phyloP scores from a whole-genome alignment of 2,113 vertebrate genomes.

The Tauraco erythrolophus region DNA sequence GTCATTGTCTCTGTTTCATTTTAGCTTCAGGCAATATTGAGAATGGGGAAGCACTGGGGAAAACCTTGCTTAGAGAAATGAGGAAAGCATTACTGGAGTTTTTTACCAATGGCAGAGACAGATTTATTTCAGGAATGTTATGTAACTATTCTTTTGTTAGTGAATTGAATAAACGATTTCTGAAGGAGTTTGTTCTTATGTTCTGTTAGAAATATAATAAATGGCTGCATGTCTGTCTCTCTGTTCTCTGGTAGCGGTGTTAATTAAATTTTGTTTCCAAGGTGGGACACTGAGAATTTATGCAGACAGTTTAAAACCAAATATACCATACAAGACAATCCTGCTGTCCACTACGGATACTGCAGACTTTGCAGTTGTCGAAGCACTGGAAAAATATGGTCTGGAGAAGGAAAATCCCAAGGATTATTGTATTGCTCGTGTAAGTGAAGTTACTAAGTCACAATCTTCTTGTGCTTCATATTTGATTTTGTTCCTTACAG shows the following conservation, averaged over 20 bases:
- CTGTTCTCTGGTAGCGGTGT: background rate
- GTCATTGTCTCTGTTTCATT: background rate
- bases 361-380: conserved; percentile 93
- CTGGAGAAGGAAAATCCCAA: conserved; percentile 94
- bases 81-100: background rate
- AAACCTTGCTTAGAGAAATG: background rate
- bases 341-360: conserved; percentile 94
- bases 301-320: conserved; percentile 95
- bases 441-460: conserved; percentile 62
- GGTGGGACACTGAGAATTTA: conserved; percentile 96
- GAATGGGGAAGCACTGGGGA: background rate
- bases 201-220: background rate
- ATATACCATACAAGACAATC: conserved; percentile 98
- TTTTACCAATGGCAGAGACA: background rate
- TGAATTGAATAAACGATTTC: background rate
- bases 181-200: background rate
- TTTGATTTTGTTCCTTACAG: background rate
- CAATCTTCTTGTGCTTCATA: background rate
- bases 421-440: conserved; percentile 95
- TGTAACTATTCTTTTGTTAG: background rate
- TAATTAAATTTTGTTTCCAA: conserved; percentile 62
- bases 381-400: conserved; percentile 97
- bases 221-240: background rate
- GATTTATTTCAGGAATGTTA: background rate
- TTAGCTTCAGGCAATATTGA: background rate